Evolutionary conservation across 92 coral and sea anemone species (phyloP).

Genomic region (Phenganax subtilis): DNA sequence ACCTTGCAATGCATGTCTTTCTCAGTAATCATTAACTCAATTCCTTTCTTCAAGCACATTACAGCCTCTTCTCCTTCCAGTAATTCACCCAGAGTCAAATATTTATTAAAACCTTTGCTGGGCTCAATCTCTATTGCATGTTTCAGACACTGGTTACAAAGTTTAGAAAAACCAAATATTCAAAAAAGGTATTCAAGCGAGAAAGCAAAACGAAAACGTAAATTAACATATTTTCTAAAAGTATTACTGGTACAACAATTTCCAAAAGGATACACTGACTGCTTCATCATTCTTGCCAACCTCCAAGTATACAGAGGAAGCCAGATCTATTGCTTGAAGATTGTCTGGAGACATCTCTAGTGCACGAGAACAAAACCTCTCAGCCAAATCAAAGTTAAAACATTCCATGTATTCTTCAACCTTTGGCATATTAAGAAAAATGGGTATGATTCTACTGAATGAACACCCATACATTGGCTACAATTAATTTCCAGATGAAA

Average conservation of each 20-base stretch:
- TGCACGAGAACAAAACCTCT: constrained; percentile 84
- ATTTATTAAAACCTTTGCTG: constrained; percentile 68
- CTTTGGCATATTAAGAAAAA: constrained; percentile 41
- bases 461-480: no score
- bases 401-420: constrained; percentile 78
- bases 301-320: constrained; percentile 88
- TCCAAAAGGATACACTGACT: constrained; percentile 70
- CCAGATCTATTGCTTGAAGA: constrained; percentile 63
- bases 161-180: constrained; percentile 24
- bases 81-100: constrained; percentile 87
- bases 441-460: no score
- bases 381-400: constrained; percentile 83
- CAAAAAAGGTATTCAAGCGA: background rate
- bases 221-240: background rate
- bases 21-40: constrained; percentile 68
- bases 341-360: constrained; percentile 74
- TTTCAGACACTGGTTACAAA: constrained; percentile 60
- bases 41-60: constrained; percentile 72
- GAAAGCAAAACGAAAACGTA: background rate
- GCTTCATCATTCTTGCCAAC: constrained; percentile 72
- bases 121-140: constrained; percentile 68
- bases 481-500: no score
- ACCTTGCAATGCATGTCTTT: constrained; percentile 33
- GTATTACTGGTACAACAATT: background rate
- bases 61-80: constrained; percentile 79